Evolutionary conservation across 2,113 vertebrate genomes (phyloP).

Genomic region (Lontra canadensis): DNA sequence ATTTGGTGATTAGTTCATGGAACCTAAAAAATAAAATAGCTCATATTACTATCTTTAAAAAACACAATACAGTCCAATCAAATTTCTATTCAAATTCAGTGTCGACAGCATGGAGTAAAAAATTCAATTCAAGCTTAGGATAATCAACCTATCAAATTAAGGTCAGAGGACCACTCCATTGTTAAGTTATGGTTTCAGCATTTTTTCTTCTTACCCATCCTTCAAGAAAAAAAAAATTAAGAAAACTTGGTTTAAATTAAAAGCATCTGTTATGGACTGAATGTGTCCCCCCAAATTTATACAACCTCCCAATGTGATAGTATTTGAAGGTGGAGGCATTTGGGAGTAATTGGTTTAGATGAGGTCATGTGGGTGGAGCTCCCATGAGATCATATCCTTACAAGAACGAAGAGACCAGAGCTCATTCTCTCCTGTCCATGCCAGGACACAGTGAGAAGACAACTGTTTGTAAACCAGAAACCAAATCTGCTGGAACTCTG

Average conservation of each 20-base stretch:
- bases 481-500: not conserved
- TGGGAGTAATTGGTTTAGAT: not conserved
- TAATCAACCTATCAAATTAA: not conserved
- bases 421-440: not conserved
- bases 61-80: not conserved
- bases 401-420: not conserved
- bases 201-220: slow-evolving; percentile 24
- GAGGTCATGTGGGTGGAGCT: not conserved
- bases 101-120: not conserved
- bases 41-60: not conserved
- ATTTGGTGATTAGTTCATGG: not conserved
- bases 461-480: not conserved
- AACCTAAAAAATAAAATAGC: not conserved
- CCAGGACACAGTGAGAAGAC: not conserved
- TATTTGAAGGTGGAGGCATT: not conserved
- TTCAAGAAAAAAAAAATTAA: not conserved
- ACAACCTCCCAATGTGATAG: not conserved
- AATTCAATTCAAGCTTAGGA: slow-evolving; percentile 2
- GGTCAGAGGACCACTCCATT: not conserved
- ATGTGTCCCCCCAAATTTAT: not conserved
- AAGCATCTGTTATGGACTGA: not conserved
- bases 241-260: not conserved
- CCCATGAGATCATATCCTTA: not conserved
- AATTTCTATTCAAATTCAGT: not conserved
- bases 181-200: not conserved